phyloP scores from a whole-genome alignment of 1,140 invertebrate genomes.

The Atta cephalotes region DNA sequence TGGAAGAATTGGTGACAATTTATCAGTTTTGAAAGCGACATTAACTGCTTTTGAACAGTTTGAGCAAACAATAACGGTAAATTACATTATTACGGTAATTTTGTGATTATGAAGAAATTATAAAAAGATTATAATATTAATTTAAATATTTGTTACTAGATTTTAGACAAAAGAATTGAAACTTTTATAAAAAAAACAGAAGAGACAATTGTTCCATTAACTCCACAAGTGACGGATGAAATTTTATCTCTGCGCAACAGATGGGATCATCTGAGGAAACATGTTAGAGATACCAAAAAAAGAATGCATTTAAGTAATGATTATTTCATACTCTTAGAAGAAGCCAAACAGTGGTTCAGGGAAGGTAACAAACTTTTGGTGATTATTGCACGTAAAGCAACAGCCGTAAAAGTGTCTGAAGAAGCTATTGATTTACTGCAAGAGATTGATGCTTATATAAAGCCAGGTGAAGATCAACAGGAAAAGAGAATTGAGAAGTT shows the following conservation, averaged over 20 bases:
- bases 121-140: background rate
- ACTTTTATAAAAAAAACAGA: slow-evolving; percentile 91
- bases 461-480: slow-evolving; percentile 89
- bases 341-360: slow-evolving; percentile 91
- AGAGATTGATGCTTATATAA: slow-evolving; percentile 90
- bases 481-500: slow-evolving; percentile 90
- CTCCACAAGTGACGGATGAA: slow-evolving; percentile 88
- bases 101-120: background rate
- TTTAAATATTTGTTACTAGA: slow-evolving; percentile 83
- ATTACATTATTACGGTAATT: background rate
- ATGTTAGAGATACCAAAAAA: slow-evolving; percentile 89
- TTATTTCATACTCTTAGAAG: slow-evolving; percentile 88
- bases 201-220: slow-evolving; percentile 88
- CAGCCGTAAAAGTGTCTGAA: slow-evolving; percentile 88
- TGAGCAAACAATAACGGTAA: slow-evolving; percentile 92
- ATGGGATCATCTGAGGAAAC: slow-evolving; percentile 91
- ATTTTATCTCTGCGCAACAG: slow-evolving; percentile 90
- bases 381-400: slow-evolving; percentile 89
- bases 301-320: slow-evolving; percentile 87
- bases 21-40: slow-evolving; percentile 89
- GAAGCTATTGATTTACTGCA: slow-evolving; percentile 88
- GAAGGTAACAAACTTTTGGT: slow-evolving; percentile 91
- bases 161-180: slow-evolving; percentile 91
- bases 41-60: slow-evolving; percentile 92
- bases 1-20: slow-evolving; percentile 88